Evolutionary conservation across 2,888 invertebrate species (phyloP).

Genomic region (Polydrusus cervinus): DNA sequence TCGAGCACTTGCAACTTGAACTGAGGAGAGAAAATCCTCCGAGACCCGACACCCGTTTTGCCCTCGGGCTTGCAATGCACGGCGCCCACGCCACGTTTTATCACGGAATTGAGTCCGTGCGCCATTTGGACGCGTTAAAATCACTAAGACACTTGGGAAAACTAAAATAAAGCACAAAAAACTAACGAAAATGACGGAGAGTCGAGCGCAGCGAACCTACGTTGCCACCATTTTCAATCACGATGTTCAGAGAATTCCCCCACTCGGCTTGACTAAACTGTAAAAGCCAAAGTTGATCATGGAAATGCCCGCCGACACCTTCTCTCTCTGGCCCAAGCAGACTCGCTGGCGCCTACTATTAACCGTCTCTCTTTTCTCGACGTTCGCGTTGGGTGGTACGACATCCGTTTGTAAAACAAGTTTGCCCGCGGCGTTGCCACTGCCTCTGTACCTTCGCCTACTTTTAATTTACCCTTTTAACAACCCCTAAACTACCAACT

Average conservation of each 20-base stretch:
- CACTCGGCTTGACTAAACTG: conserved; percentile 73
- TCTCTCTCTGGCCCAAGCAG: conserved; percentile 47
- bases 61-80: conserved; percentile 70
- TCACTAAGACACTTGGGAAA: conserved; percentile 55
- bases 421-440: conserved; percentile 78
- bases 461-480: conserved; percentile 49
- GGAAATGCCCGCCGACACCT: conserved; percentile 51
- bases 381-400: conserved; percentile 64
- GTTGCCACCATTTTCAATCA: conserved; percentile 74
- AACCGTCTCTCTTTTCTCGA: conserved; percentile 46
- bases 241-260: conserved; percentile 72
- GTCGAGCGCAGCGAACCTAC: conserved; percentile 70
- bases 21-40: conserved; percentile 91
- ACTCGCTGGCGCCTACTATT: conserved; percentile 46
- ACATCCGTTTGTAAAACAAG: conserved; percentile 84
- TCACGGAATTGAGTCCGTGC: conserved; percentile 75
- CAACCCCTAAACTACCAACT: neutral
- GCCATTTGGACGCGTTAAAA: conserved; percentile 71
- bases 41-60: conserved; percentile 80
- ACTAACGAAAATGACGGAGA: conserved; percentile 61
- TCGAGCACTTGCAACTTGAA: conserved; percentile 92
- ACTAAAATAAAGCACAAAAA: conserved; percentile 62
- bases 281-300: conserved; percentile 71
- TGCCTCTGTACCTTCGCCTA: conserved; percentile 57
- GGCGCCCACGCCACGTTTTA: conserved; percentile 69